Conservation (phyloP, 2,797 vertebrate genomes). For the Gorsachius magnificus region DNA sequence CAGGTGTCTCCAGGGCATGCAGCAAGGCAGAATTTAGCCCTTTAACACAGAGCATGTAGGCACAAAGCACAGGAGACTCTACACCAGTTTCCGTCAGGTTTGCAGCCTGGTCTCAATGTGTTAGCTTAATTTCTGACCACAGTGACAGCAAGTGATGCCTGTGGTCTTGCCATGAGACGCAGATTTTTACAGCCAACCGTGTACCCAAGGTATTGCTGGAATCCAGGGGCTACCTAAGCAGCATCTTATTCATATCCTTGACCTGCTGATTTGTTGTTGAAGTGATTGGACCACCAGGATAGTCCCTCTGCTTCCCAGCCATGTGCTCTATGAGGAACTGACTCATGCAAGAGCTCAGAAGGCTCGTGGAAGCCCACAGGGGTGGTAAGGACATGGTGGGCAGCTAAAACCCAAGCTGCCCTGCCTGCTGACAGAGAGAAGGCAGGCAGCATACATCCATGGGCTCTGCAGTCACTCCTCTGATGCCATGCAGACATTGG, state of each 20-base stretch:
- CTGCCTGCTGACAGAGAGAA: not conserved
- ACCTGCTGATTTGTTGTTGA: not conserved
- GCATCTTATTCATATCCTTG: not conserved
- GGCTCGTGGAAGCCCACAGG: not conserved
- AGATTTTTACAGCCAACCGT: not conserved
- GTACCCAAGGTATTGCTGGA: not conserved
- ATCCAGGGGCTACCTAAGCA: not conserved
- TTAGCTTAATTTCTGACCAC: not conserved
- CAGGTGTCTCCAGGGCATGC: not conserved
- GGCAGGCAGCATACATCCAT: accelerated
- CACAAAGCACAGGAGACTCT: not conserved
- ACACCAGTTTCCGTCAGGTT: not conserved
- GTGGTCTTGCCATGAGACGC: not conserved
- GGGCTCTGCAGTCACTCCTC: not conserved
- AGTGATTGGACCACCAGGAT: not conserved
- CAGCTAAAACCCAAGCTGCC: not conserved
- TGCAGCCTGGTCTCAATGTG: not conserved
- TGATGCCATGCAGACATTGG: not conserved
- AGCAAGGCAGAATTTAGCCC: not conserved
- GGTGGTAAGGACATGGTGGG: not conserved
- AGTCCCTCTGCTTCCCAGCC: not conserved
- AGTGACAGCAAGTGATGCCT: not conserved
- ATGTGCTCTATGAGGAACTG: not conserved
- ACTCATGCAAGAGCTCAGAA: not conserved
- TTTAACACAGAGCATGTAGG: not conserved